A percentile compares a stretch with the other conserved stretches of the same genome.
phyloP scores from a whole-genome alignment of 1,140 invertebrate genomes.

The Bombus waltoni region DNA sequence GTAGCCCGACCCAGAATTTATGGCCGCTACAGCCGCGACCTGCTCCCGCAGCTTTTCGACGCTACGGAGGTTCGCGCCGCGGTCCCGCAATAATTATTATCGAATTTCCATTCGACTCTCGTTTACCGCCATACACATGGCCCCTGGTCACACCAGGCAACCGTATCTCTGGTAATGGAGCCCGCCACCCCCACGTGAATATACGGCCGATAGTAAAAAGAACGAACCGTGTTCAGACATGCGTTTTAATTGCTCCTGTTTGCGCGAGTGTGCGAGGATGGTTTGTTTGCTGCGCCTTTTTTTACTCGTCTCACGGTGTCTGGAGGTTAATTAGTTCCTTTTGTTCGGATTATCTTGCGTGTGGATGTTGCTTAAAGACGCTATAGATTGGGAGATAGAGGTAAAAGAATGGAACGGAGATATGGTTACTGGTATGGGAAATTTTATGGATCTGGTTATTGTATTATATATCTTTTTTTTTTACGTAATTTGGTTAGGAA shows the following conservation, averaged over 20 bases:
- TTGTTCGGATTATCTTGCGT: neutral
- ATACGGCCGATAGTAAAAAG: constrained; percentile 21
- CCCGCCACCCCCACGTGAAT: constrained; percentile 6
- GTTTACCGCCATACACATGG: constrained; percentile 59
- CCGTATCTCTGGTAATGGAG: constrained; percentile 33
- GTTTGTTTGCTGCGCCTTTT: constrained; percentile 3
- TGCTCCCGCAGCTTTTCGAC: constrained; percentile 57
- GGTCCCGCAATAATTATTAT: constrained; percentile 72
- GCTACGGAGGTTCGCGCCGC: constrained; percentile 30
- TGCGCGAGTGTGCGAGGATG: neutral
- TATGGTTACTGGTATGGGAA: neutral
- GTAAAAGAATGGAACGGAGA: neutral
- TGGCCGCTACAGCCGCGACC: constrained; percentile 58
- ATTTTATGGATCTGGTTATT: too few species aligned
- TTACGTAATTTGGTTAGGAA: too few species aligned
- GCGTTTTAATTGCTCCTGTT: constrained; percentile 43
- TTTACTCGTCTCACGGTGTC: neutral
- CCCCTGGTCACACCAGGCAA: neutral
- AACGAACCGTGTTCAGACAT: neutral
- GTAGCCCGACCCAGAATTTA: constrained; percentile 65
- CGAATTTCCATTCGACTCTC: constrained; percentile 76
- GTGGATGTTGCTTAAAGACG: neutral
- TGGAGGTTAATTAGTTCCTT: neutral
- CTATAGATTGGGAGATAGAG: neutral
- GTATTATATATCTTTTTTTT: too few species aligned